A percentile compares a stretch with the other conserved stretches of the same genome.
Conservation (phyloP, 2,113 vertebrate genomes). For the Pterocles gutturalis region DNA sequence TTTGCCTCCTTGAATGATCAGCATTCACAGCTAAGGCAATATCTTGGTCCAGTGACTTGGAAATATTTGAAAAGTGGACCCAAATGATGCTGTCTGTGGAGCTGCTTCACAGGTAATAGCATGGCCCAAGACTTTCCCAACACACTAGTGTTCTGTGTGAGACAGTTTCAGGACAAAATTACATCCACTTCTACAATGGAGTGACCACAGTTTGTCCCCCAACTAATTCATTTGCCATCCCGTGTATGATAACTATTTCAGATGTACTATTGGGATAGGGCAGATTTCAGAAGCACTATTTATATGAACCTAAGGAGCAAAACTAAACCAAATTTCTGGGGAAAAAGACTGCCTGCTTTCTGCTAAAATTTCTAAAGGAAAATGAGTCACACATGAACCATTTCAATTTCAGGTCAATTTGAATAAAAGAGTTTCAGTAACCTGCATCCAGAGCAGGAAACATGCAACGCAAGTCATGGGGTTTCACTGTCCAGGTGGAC, state of each 20-base stretch:
- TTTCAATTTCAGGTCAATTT: background rate
- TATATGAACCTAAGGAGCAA: background rate
- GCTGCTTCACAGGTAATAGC: background rate
- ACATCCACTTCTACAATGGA: background rate
- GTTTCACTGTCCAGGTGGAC: background rate
- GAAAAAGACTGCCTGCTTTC: background rate
- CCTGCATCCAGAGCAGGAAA: background rate
- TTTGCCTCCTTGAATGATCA: background rate
- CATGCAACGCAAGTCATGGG: background rate
- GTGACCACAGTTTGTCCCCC: background rate
- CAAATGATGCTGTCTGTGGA: background rate
- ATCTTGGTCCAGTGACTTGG: background rate
- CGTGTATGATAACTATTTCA: background rate
- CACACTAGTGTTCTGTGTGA: rapidly evolving
- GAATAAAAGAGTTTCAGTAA: background rate
- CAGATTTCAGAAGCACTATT: background rate
- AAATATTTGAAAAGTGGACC: background rate
- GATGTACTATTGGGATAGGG: background rate
- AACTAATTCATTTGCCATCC: background rate
- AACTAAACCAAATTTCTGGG: background rate
- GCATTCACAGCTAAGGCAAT: background rate
- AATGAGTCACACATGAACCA: background rate
- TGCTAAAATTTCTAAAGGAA: background rate
- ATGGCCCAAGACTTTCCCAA: background rate
- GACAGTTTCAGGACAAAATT: background rate